phyloP scores from a whole-genome alignment of 2,113 vertebrate species.

The Mormoops blainvillei region DNA sequence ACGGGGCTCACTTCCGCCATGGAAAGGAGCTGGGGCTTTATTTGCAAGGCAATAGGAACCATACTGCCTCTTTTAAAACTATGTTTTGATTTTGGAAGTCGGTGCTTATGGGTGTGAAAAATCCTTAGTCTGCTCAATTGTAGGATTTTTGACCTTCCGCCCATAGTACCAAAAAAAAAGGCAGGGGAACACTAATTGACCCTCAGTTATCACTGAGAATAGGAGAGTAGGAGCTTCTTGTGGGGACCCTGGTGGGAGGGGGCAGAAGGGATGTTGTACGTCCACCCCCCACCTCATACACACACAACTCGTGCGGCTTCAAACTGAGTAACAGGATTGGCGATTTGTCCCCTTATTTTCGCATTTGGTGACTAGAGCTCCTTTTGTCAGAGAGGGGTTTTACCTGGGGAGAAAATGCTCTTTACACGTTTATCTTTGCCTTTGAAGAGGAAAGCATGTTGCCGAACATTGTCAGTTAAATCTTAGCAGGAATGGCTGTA shows the following conservation, averaged over 20 bases:
- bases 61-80: background rate
- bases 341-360: background rate
- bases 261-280: background rate
- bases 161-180: background rate
- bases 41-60: background rate
- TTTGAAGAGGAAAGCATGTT: background rate
- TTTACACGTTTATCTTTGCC: background rate
- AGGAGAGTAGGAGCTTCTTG: background rate
- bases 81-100: slow-evolving; percentile 5
- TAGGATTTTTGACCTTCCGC: background rate
- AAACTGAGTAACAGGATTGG: background rate
- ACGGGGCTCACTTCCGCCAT: background rate
- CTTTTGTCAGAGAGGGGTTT: background rate
- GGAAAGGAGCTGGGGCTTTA: background rate
- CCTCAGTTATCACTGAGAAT: background rate
- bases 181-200: background rate
- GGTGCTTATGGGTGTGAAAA: background rate
- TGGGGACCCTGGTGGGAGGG: background rate
- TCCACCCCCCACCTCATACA: too few relatives aligned
- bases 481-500: background rate
- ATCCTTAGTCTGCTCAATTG: background rate
- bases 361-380: background rate
- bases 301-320: background rate
- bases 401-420: background rate
- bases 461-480: background rate